Evolutionary conservation across 2,113 vertebrate genomes (phyloP), one percentile per base, ranked within the genome.

Genomic region (Coptodon rendalli): DNA sequence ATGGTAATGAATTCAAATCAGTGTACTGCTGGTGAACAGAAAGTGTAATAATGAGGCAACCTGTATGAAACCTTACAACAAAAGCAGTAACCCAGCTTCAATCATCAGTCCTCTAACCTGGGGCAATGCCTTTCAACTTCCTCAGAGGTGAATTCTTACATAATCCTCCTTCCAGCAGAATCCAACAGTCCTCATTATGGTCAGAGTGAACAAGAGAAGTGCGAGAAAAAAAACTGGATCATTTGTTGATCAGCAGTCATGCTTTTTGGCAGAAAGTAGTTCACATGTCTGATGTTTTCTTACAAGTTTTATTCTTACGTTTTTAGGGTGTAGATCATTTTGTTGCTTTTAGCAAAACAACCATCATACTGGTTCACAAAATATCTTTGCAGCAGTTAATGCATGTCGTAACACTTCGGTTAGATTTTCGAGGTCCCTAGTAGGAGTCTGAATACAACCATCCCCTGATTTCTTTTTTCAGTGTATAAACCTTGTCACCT

Each of bases 51-150:
- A 93, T 93, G 94, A 95, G 87, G 93, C 91, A 93, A 93, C 76
- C 53, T 84, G 80, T 48, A 22, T 57, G 86, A 91, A 94, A 92
- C 43, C 57, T 52, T 31, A 31, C 34, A 59, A 48, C 56, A 31
- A 61, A 68, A 89, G 87, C 71, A 4, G 40, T 6, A 80, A 85
- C 81, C 11, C 31, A 10, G 81, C 87, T 78, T 82, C 80, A 83
- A 2, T 86, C 56, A 48, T 22, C 76, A 57, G 59, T 38, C 63
- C 5, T 84, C 61, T 87, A 31, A 93, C 94, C 93, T 52, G 80
- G n/a, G 92, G 93, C 90, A 6, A 92, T 80, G 94, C 93, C 92
- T 91, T 92, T 93, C 86, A 85, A 91, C 94, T 84, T 87, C 85
- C 91, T 87, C 83, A 81, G 86, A 90, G 87, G 88, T 91, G 91